Evolutionary conservation across 1,140 invertebrate genomes (phyloP).

Genomic region (Samia ricini): DNA sequence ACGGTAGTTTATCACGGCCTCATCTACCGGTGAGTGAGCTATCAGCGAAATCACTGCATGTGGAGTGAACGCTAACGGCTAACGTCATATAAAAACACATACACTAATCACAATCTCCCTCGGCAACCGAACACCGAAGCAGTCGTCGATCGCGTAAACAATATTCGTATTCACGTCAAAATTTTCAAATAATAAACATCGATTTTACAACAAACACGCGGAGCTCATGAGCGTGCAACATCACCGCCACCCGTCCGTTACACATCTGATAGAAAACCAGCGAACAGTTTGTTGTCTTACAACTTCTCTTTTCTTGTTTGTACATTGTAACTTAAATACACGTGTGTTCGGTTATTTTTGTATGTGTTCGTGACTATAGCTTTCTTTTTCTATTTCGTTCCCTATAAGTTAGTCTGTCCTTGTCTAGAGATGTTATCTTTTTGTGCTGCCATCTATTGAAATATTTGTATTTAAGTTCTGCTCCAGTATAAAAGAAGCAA

Average conservation of each 20-base stretch:
- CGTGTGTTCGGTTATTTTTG: constrained; percentile 38
- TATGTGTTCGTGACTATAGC: constrained; percentile 28
- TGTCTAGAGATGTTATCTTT: constrained; percentile 38
- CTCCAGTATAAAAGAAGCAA: background rate
- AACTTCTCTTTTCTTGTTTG: constrained; percentile 77
- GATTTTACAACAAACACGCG: constrained; percentile 71
- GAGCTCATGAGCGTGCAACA: constrained; percentile 61
- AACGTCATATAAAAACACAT: constrained; percentile 59
- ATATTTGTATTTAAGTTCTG: background rate
- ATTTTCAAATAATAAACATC: constrained; percentile 65
- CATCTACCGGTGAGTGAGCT: constrained; percentile 72
- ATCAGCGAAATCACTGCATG: constrained; percentile 75
- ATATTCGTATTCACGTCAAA: constrained; percentile 73
- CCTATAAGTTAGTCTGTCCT: constrained; percentile 25
- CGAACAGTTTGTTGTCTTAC: constrained; percentile 75
- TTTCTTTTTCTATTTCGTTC: constrained; percentile 36
- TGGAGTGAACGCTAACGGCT: constrained; percentile 69
- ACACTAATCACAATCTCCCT: constrained; percentile 69
- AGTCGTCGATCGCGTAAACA: constrained; percentile 73
- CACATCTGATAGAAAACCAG: constrained; percentile 76
- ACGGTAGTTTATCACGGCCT: constrained; percentile 72
- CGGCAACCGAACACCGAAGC: constrained; percentile 60
- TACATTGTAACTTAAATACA: constrained; percentile 51
- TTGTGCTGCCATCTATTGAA: constrained; percentile 41
- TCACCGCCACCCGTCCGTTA: constrained; percentile 76